Conservation (phyloP, 2,113 vertebrate genomes). For the Anarrhichthys ocellatus region DNA sequence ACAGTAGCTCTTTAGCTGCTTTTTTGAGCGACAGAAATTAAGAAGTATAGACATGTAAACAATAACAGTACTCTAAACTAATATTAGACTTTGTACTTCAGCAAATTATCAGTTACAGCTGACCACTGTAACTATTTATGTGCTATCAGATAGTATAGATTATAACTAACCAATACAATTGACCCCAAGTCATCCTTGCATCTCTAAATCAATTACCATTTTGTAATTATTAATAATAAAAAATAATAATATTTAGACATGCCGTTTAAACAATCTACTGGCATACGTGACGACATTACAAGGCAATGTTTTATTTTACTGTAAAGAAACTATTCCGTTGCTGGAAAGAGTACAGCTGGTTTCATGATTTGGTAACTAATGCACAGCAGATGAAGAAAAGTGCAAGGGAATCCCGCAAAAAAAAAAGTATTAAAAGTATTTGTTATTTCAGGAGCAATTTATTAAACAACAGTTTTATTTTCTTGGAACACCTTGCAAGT, state of each 20-base stretch:
- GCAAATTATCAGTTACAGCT: not conserved
- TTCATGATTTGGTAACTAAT: constrained; percentile 34
- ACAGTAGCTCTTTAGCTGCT: constrained; percentile 25
- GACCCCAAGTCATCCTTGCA: not conserved
- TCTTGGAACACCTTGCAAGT: constrained; percentile 33
- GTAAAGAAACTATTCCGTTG: constrained; percentile 3
- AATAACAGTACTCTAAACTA: not conserved
- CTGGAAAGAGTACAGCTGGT: not conserved
- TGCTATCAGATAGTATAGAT: not conserved
- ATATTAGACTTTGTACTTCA: not conserved
- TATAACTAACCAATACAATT: not conserved
- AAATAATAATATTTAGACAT: not conserved
- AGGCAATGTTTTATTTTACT: not conserved
- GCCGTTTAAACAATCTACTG: not conserved
- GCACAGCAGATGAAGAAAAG: constrained; percentile 42
- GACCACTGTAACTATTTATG: not conserved
- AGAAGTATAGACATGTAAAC: not conserved
- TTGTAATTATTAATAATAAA: not conserved
- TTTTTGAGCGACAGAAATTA: not conserved
- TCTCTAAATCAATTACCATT: not conserved
- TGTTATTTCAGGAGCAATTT: constrained; percentile 61
- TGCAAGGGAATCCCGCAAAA: constrained; percentile 10
- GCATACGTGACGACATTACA: not conserved
- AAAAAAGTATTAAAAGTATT: constrained; percentile 30
- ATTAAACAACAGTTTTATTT: constrained; percentile 24